Percentiles rank a stretch among this genome's conserved stretches.
phyloP scores from a whole-genome alignment of 2,113 vertebrate genomes.

The Bettongia penicillata region DNA sequence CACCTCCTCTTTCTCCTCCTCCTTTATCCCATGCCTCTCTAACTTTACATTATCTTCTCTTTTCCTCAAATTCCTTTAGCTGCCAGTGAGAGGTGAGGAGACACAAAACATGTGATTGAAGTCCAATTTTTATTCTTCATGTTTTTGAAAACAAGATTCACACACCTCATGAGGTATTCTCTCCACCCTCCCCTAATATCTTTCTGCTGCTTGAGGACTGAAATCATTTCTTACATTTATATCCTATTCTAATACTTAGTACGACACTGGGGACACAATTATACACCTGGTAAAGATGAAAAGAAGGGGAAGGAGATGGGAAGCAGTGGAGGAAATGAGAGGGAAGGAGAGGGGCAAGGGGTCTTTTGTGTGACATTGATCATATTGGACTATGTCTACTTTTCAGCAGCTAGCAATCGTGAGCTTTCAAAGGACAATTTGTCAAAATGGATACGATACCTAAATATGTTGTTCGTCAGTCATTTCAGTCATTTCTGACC shows the following conservation, averaged over 20 bases:
- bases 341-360: neutral
- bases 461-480: neutral
- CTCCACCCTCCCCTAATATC: neutral
- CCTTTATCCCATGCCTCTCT: neutral
- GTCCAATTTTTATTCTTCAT: constrained; percentile 3
- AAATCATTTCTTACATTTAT: neutral
- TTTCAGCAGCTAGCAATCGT: constrained; percentile 6
- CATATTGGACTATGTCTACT: neutral
- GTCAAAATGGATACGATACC: neutral
- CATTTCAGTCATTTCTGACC: neutral
- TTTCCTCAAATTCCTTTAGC: constrained; percentile 36
- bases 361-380: neutral
- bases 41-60: constrained; percentile 10
- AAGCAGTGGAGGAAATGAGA: neutral
- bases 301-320: neutral
- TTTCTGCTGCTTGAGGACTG: neutral
- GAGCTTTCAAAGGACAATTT: constrained; percentile 40
- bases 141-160: neutral
- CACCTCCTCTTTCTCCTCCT: constrained; percentile 24
- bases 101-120: constrained; percentile 28
- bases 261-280: neutral
- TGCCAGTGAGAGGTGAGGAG: constrained; percentile 30
- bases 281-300: neutral
- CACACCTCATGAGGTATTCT: neutral
- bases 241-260: neutral